Base-by-base conservation (phyloP, 2,888 invertebrate species). In the Cataglyphis livida region DNA sequence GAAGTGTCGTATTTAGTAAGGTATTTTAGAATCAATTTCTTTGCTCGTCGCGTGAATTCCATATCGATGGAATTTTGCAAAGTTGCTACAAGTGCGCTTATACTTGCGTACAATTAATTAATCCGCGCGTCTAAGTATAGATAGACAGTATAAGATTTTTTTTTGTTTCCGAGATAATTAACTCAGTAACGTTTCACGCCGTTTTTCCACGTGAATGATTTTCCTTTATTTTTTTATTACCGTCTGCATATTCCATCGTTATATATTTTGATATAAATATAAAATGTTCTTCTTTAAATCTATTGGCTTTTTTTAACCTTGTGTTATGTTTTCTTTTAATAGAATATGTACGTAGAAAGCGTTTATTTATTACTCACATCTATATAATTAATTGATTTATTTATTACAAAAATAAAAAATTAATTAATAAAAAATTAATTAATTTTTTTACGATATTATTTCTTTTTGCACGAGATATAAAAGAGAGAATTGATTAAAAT, bases 401-500 rank as follows among this genome's bases (percentile, higher is more conserved):
- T 51, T n/a, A 51, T 48, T 48, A 48, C 2, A n/a, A 51, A n/a
- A 51, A n/a, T 7, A n/a, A n/a, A 48, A 32, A 21, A 21, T 21
- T 21, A 21, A 32, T 7, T n/a, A n/a, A 18, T 48, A 48, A n/a
- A n/a, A n/a, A 7, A 51, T n/a, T 6, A n/a, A 1, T 18, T 48
- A 44, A 44, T 51, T n/a, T 51, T 51, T n/a, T 51, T n/a, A n/a
- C 2, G n/a, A n/a, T 2, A n/a, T 51, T 51, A 51, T 12, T 51
- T 7, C 15, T 44, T 51, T 51, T 6, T 7, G n/a, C n/a, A 6
- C 35, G 32, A 51, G 10, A 1, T 48, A 6, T 44, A 44, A 44
- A 44, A 35, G 48, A 32, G 41, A 38, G 44, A 71, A 15, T 48
- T 48, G n/a, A 28, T 70, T 71, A 59, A 62, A 25, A 62, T 32